A percentile compares a stretch with the other conserved stretches of the same genome.
Conservation (phyloP, 2,113 vertebrate species). For the Nerophis lumbriciformis region DNA sequence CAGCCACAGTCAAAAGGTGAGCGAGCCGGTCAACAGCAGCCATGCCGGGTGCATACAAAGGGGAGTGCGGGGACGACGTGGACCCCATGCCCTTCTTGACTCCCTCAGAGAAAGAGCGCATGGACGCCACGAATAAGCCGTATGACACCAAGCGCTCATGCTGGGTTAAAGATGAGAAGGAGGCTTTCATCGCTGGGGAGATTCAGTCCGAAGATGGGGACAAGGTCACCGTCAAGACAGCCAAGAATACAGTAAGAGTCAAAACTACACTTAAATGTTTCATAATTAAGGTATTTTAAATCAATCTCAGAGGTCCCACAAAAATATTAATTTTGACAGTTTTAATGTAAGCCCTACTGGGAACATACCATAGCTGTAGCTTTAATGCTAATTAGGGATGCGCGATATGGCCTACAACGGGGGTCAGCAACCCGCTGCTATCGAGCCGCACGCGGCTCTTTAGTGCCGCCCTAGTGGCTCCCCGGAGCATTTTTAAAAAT, state of each 20-base stretch:
- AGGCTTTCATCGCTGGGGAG: slow-evolving; percentile 82
- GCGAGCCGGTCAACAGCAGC: slow-evolving; percentile 27
- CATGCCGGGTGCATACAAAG: slow-evolving; percentile 70
- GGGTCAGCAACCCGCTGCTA: too few species aligned
- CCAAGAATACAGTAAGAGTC: slow-evolving; percentile 16
- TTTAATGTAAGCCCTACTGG: too few species aligned
- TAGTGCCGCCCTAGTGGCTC: too few species aligned
- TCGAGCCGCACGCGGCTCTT: too few species aligned
- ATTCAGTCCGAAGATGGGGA: slow-evolving; percentile 84
- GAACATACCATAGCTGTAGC: too few species aligned
- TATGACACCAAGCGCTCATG: slow-evolving; percentile 76
- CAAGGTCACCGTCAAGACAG: slow-evolving; percentile 84
- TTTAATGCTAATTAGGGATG: too few species aligned
- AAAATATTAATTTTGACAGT: too few species aligned
- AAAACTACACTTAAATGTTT: too few species aligned
- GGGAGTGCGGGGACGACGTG: slow-evolving; percentile 68
- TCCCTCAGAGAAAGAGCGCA: slow-evolving; percentile 70
- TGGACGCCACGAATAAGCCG: slow-evolving; percentile 72
- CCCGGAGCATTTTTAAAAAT: too few species aligned
- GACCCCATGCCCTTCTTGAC: slow-evolving; percentile 70
- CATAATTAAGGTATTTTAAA: too few species aligned
- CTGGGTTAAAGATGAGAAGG: slow-evolving; percentile 88
- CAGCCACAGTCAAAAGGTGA: slow-evolving; percentile 14
- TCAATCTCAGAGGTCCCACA: too few species aligned
- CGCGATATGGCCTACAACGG: too few species aligned